Base-by-base conservation (phyloP, 2,888 invertebrate species). In the Ephialtes manifestator region DNA sequence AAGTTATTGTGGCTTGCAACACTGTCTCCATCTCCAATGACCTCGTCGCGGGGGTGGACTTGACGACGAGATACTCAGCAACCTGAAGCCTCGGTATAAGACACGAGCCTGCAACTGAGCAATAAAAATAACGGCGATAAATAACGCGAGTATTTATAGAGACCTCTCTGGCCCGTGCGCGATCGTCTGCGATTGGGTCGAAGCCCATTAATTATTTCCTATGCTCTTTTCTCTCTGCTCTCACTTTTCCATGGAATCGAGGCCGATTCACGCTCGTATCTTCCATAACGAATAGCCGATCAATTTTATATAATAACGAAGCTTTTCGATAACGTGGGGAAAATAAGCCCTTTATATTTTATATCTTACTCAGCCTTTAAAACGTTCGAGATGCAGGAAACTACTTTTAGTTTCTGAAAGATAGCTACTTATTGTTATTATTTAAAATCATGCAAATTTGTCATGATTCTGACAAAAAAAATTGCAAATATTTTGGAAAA, bases 141-240 rank as follows among this genome's bases (percentile, higher is more conserved):
- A 81, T 81, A 78, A 82, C 74, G 48, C 87, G 81, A 31, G 86
- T 90, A 91, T 92, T 91, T 92, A 90, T 92, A 92, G 90, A 88
- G 78, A 83, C 86, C 83, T 81, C 85, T 88, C 87, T 83, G 84
- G 84, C 39, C 68, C 60, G 68, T 39, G 75, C 83, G 74, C 79
- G 86, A 89, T 90, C 88, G 84, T 84, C 87, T 77, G 76, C 89
- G 88, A 92, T 92, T 90, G 89, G 88, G 81, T 87, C 83, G 86
- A 87, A 84, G 85, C 84, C 89, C 90, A 91, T 92, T 92, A 91
- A 92, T 92, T 92, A 91, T 91, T 89, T 88, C 70, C 86, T 85
- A 90, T 89, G 83, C 82, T 83, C 43, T n/a, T 35, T 70, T 83
- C 71, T 77, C 71, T 48, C 24, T 55, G 46, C 28, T 70, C 51